A percentile compares a stretch with the other conserved stretches of the same genome.
Conservation (phyloP, 2,888 invertebrate genomes). For the Plagodis dolabraria region DNA sequence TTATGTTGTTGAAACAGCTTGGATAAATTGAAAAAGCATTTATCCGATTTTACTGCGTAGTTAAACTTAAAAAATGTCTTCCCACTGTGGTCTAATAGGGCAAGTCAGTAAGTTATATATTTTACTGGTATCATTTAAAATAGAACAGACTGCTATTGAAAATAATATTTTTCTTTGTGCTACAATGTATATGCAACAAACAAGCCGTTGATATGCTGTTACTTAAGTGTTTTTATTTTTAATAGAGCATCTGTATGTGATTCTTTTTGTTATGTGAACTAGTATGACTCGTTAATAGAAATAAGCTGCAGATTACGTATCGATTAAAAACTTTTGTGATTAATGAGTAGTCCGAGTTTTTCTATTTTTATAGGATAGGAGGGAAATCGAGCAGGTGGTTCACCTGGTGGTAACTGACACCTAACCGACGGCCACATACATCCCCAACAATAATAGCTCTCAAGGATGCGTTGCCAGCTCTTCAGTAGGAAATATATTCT, state of each 20-base stretch:
- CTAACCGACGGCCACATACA: too few relatives aligned
- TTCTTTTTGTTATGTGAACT: too few relatives aligned
- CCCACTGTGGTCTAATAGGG: conserved; percentile 44
- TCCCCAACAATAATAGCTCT: too few relatives aligned
- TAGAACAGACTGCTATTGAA: conserved; percentile 32
- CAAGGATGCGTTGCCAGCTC: too few relatives aligned
- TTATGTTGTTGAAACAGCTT: conserved; percentile 54
- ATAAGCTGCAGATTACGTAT: too few relatives aligned
- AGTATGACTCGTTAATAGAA: too few relatives aligned
- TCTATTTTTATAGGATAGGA: too few relatives aligned
- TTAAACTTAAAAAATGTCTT: conserved; percentile 54
- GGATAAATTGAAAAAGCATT: conserved; percentile 61
- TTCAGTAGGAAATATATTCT: too few relatives aligned
- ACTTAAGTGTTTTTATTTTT: conserved; percentile 13
- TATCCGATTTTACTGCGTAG: conserved; percentile 60
- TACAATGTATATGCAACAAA: conserved; percentile 40
- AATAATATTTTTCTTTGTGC: conserved; percentile 42
- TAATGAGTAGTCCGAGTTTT: too few relatives aligned
- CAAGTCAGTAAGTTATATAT: conserved; percentile 39
- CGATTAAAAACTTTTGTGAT: too few relatives aligned
- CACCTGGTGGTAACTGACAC: too few relatives aligned
- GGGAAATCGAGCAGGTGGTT: too few relatives aligned
- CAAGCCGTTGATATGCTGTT: conserved; percentile 11
- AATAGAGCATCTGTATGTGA: background rate
- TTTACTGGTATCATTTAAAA: conserved; percentile 36